phyloP scores from a whole-genome alignment of 2,797 vertebrate genomes.

The Gastrophryne carolinensis region DNA sequence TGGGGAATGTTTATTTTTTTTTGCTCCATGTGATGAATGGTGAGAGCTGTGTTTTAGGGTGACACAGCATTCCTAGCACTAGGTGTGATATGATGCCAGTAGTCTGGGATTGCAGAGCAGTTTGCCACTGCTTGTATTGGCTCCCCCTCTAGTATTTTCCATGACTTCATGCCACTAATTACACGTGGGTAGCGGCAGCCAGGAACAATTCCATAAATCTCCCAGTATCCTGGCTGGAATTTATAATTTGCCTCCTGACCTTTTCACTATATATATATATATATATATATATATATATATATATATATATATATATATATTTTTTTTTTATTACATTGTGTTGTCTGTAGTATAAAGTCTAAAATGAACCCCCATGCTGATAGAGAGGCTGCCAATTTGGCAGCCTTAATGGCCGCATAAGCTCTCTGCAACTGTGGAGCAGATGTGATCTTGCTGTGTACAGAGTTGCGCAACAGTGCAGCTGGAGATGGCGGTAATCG shows the following conservation, averaged over 20 bases:
- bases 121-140: conserved; percentile 31
- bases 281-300: no score
- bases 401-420: conserved; percentile 19
- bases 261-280: no score
- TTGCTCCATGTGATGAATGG: no score
- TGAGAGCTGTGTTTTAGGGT: neutral
- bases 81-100: neutral
- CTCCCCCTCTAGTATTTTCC: conserved; percentile 30
- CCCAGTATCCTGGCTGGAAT: conserved; percentile 12
- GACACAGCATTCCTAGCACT: neutral
- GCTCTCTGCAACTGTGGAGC: conserved; percentile 33
- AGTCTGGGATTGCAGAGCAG: neutral
- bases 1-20: no score
- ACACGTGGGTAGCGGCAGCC: conserved; percentile 22
- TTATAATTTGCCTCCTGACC: neutral
- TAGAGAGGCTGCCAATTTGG: conserved; percentile 4
- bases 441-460: conserved; percentile 46
- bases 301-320: no score
- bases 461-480: conserved; percentile 24
- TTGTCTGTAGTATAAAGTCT: neutral
- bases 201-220: conserved; percentile 47
- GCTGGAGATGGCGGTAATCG: conserved; percentile 35
- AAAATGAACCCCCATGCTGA: conserved; percentile 29
- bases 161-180: conserved; percentile 46
- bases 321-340: no score